Base-by-base conservation (phyloP, 2,797 vertebrate species). In the Vespertilio murinus region DNA sequence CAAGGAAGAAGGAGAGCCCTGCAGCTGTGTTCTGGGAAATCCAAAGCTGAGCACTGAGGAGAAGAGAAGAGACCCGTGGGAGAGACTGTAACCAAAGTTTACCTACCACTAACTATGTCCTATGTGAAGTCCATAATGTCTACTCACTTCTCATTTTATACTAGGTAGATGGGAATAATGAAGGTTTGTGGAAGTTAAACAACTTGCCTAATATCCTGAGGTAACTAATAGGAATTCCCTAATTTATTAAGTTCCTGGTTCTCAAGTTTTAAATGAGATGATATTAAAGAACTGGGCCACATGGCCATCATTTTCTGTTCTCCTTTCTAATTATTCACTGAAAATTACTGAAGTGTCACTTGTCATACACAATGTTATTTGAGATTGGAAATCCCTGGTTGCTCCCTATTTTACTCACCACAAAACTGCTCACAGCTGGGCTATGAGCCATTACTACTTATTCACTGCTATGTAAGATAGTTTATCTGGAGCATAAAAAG, bases 401-500 rank as follows among this genome's bases (percentile, higher is more conserved):
- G 14, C 8, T 88, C 35, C 70, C 6, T 88, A 78, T 96, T 90
- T 90, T 79, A 0, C 18, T 88, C 84, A 25, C 64, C 82, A 79
- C 64, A 92, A 94, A 69, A 92, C 70, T 71, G 17, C 49, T 54
- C 18, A 78, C 87, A 98, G 70, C 95, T 97, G 86, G 93, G 28
- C 94, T 93, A 90, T 93, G 84, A 96, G 75, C 38, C 87, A 30
- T 95, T 97, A 85, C 91, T 79, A 95, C 85, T 96, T 97, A 94
- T 96, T 96, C 97, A 93, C 87, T 96, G 52, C 90, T 86, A 82
- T 65, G 93, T n/a, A 95, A 94, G 89, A 91, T 90, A 93, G 91
- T 92, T 96, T 97, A 97, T 93, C 54, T 92, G 42, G 80, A 93
- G 77, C 92, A 96, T 95, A 96, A 96, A 98, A 97, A 73, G 54